phyloP scores from a whole-genome alignment of 2,888 invertebrate species.

The Xestia rhomboidea region DNA sequence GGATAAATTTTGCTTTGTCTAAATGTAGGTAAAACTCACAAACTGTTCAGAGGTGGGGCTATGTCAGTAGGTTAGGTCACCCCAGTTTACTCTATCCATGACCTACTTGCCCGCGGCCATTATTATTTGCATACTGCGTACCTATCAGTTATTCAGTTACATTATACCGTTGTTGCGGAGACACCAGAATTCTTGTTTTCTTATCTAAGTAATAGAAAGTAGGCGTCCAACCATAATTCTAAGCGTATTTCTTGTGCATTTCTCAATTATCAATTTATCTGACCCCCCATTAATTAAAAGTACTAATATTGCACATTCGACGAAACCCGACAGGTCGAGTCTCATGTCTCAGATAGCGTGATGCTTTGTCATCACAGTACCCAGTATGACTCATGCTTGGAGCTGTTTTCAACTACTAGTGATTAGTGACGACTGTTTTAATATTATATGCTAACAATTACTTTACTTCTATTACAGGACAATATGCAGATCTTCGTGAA shows the following conservation, averaged over 20 bases:
- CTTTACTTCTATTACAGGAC: slow-evolving; percentile 67
- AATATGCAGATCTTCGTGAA: slow-evolving; percentile 72
- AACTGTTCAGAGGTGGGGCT: slow-evolving; percentile 3
- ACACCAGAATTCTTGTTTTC: not conserved
- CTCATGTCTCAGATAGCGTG: slow-evolving; percentile 11
- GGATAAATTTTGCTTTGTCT: too few species aligned
- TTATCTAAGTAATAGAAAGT: not conserved
- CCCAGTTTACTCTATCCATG: slow-evolving; percentile 27
- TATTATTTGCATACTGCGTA: not conserved
- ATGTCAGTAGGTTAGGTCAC: slow-evolving; percentile 46
- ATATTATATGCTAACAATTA: slow-evolving; percentile 25
- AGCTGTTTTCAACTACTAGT: not conserved
- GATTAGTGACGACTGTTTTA: not conserved
- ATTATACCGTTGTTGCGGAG: not conserved
- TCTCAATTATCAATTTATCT: not conserved
- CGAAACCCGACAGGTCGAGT: not conserved
- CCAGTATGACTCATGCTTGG: slow-evolving; percentile 40
- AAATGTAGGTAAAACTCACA: not conserved
- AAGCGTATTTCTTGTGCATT: not conserved
- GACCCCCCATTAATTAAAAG: not conserved
- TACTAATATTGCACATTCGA: not conserved
- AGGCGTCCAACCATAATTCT: not conserved
- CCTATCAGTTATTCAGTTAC: too few species aligned
- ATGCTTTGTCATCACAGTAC: slow-evolving; percentile 12
- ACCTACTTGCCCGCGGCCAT: slow-evolving; percentile 44